phyloP scores from a whole-genome alignment of 2,888 invertebrate species.

The Gerris lacustris region DNA sequence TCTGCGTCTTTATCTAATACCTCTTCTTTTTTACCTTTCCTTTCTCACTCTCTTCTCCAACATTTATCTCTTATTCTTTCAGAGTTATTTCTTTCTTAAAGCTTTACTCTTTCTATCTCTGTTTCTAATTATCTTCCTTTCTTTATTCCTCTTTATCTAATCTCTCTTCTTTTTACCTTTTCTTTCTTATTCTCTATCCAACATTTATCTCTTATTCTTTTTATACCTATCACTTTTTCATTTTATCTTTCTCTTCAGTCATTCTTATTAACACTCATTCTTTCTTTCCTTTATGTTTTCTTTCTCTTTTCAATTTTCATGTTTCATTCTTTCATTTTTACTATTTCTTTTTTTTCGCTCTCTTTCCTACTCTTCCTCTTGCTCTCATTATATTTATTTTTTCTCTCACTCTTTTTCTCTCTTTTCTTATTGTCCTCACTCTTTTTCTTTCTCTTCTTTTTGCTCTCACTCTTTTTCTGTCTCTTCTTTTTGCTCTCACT shows the following conservation, averaged over 20 bases:
- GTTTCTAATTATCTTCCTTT: conserved; percentile 11
- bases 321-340: neutral
- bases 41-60: conserved; percentile 11
- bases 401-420: too few relatives aligned
- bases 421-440: too few relatives aligned
- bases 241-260: too few relatives aligned
- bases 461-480: too few relatives aligned
- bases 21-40: neutral
- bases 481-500: too few relatives aligned
- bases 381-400: neutral
- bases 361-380: neutral
- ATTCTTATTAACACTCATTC: neutral
- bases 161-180: neutral
- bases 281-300: neutral
- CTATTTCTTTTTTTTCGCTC: neutral
- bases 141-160: neutral
- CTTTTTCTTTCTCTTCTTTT: too few relatives aligned
- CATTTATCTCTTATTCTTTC: conserved; percentile 19
- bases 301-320: neutral
- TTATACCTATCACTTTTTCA: too few relatives aligned
- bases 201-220: neutral
- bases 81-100: neutral
- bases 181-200: neutral
- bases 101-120: neutral
- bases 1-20: neutral